Base-by-base conservation (phyloP, 2,113 vertebrate species). In the Scomber scombrus region DNA sequence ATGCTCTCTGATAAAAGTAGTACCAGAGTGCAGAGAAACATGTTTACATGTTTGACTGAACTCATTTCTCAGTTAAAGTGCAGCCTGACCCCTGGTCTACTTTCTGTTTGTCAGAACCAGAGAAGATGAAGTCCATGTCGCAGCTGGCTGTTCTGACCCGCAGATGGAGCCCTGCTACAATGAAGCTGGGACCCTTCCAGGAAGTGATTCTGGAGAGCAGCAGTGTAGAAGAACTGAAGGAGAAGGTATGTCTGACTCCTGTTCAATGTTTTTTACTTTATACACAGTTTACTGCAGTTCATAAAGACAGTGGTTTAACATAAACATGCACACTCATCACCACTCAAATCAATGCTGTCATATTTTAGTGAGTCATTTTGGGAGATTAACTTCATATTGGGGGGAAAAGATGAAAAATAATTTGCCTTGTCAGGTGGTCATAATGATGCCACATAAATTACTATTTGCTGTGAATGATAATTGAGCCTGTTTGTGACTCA, bases 41-140 rank as follows among this genome's bases (percentile, higher is more conserved):
- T 50, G 11, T 12, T n/a, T n/a, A n/a, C 23, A 26, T 26, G 23
- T 15, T 58, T 45, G 13, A 1, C 15, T 46, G 16, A 45, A 46
- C 31, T 74, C 8, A 55, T 66, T 79, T 21, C 50, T 49, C 21
- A 62, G 3, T 45, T 16, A 19, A 3, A 50, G n/a, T 40, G 5
- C 2, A 58, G n/a, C 23, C 47, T 47, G 11, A 71, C 64, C 5
- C 10, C 1, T 14, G 46, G 12, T 75, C 12, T 62, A 9, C 19
- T 29, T 18, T 73, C 1, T n/a, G 13, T 79, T 66, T 70, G 31
- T 21, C 90, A 99, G 98, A 97, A 63, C 91, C 95, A 15, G 98
- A 99, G 92, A 97, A 97, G 89, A 99, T 99, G 97, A 99, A 99
- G 86, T 99, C 97, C 60, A 98, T 99, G 97, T 98, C 98, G 2